Base-by-base conservation (phyloP, 1,140 invertebrate genomes). In the Cheumatopsyche charites region DNA sequence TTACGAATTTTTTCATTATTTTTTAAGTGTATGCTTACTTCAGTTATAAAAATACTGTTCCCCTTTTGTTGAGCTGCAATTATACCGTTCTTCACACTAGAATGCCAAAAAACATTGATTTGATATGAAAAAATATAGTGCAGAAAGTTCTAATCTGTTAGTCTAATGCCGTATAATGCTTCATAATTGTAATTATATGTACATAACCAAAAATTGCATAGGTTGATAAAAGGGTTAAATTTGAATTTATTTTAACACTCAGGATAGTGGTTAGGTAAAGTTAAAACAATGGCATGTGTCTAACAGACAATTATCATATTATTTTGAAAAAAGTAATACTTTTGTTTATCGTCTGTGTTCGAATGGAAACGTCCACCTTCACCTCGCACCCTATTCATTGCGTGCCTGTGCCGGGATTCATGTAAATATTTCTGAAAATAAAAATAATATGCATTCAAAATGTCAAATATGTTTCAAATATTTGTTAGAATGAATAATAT, bases 281-380 rank as follows among this genome's bases (percentile, higher is more conserved):
- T n/a, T n/a, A n/a, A n/a, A n/a, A n/a, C n/a, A n/a, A n/a, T n/a
- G n/a, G n/a, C n/a, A n/a, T n/a, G n/a, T n/a, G n/a, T n/a, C n/a
- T n/a, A n/a, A n/a, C n/a, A n/a, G n/a, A n/a, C n/a, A n/a, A n/a
- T n/a, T n/a, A n/a, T n/a, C 41, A 17, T 58, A 23, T 58, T 36
- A 65, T 23, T 15, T 17, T 42, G 43, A 9, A 43, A 43, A 23
- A 43, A 23, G 21, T 42, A 4, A 42, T 45, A 65, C 49, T 45
- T 72, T 68, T 45, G 9, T 70, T 70, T 70, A n/a, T 76, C 75
- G 2, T 76, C 75, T 0, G 45, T 55, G 45, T 73, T 76, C 7
- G 94, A 94, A 81, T 96, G 93, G 78, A 99, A 99, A 69, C 97
- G 86, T 0, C 98, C 98, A 61, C 97, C 98, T 85, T 97, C 95